A percentile compares a stretch with the other conserved stretches of the same genome.
Conservation (phyloP, 2,888 invertebrate genomes). For the Argyresthia albistria region DNA sequence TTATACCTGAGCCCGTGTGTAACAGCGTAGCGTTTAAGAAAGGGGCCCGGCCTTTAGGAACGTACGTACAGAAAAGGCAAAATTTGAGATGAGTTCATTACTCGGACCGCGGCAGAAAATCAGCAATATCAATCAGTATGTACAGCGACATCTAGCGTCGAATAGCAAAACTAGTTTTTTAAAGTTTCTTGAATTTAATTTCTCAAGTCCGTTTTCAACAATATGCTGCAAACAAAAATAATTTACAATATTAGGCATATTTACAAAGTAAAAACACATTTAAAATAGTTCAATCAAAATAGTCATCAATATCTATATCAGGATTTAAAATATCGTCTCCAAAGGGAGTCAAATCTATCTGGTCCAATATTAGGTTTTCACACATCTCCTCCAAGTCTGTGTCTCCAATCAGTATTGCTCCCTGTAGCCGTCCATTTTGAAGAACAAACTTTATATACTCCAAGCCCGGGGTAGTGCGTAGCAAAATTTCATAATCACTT, state of each 20-base stretch:
- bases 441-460: conserved; percentile 93
- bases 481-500: conserved; percentile 84
- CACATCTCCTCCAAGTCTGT: conserved; percentile 98
- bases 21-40: no score
- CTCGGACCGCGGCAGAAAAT: no score
- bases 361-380: conserved; percentile 97
- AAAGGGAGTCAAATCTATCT: conserved; percentile 88
- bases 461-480: conserved; percentile 84
- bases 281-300: conserved; percentile 85
- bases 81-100: no score
- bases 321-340: conserved; percentile 96
- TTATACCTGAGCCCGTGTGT: no score
- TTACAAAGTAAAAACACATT: background rate
- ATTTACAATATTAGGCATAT: background rate
- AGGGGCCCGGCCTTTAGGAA: no score
- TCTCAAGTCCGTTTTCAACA: background rate
- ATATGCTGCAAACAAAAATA: background rate
- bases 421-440: conserved; percentile 87
- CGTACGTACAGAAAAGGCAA: no score
- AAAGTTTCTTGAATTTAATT: background rate
- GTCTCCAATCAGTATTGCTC: conserved; percentile 96
- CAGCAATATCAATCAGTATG: no score
- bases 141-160: no score
- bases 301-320: conserved; percentile 97
- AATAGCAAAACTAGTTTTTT: background rate